These are phyloP conservation scores for Oryzias sinensis DNA, from an alignment of 2,797 vertebrate genomes.

Conservation along the genomic window DNA sequence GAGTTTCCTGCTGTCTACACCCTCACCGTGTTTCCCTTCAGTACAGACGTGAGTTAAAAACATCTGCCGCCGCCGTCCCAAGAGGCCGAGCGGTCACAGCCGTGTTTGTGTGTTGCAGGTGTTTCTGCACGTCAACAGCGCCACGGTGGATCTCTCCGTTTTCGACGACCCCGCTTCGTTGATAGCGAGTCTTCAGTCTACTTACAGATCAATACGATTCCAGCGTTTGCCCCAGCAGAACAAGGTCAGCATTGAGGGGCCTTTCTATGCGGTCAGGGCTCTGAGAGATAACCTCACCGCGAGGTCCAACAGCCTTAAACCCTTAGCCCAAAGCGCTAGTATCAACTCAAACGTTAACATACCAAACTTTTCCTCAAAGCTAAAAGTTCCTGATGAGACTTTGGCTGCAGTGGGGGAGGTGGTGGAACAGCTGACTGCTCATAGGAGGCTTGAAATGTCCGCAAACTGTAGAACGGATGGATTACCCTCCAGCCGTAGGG, in stretches of 20 bases:
- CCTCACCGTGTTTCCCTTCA: constrained; percentile 62
- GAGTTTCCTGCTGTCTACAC: constrained; percentile 38
- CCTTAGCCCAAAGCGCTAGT: constrained; percentile 1
- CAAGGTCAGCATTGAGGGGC: constrained; percentile 40
- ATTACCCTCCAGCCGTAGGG: constrained; percentile 1
- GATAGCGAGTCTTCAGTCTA: constrained; percentile 29
- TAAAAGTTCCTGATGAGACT: constrained; percentile 6
- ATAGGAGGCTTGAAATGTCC: background rate
- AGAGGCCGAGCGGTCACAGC: background rate
- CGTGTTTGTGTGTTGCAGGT: constrained; percentile 43
- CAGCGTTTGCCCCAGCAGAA: background rate
- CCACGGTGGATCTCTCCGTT: constrained; percentile 41
- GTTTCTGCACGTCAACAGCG: constrained; percentile 33
- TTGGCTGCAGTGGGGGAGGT: background rate
- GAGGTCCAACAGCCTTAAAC: constrained; percentile 3
- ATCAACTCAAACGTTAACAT: constrained; percentile 19
- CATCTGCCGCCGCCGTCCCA: too few relatives aligned
- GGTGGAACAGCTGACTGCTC: constrained; percentile 1
- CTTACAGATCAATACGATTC: constrained; percentile 52
- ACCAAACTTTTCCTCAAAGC: constrained; percentile 6
- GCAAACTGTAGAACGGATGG: background rate
- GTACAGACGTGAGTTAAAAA: constrained; percentile 44
- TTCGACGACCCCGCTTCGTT: constrained; percentile 18
- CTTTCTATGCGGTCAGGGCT: constrained; percentile 47
- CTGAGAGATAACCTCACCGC: constrained; percentile 47